Base-by-base conservation (phyloP, 2,888 invertebrate species). In the Creontiades dilutus region DNA sequence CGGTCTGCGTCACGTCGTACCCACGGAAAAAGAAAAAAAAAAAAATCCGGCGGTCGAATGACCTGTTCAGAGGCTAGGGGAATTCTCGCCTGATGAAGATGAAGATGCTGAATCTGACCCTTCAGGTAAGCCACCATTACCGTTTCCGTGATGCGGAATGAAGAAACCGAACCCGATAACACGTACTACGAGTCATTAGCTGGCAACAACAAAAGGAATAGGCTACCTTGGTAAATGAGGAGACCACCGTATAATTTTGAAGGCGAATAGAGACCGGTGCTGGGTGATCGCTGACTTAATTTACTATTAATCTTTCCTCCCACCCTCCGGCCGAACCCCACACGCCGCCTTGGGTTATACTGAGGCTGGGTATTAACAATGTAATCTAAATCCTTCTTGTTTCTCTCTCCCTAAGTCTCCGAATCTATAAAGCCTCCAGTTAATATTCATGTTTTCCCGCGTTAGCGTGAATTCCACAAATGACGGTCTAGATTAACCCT, bases 241-340 rank as follows among this genome's bases (percentile, higher is more conserved):
- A 75, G 75, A 75, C 86, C 86, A 86, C 86, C 86, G 86, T 86
- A 86, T 86, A 86, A 86, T 86, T 86, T 86, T 48, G 86, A 55
- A 86, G 68, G 86, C 75, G 75, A 75, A 86, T 86, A 47, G 68
- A 86, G 86, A 82, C 86, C 75, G 75, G 75, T 37, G 86, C 86
- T 68, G 68, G 68, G 86, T 86, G 86, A 86, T 86, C 86, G 86
- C 86, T 86, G 86, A 86, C 86, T 86, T 86, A 86, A 86, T 86
- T 47, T 19, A 86, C 86, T 86, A 86, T 86, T 86, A 86, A 86
- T 86, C 86, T 86, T 86, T 86, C 75, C 86, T 75, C 46, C 68
- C 48, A 19, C 86, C 27, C 61, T 37, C 75, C 68, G 7, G 46
- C 37, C 48, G n/a, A 46, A 37, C 55, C 75, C 48, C 55, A 23